These are phyloP conservation scores for Diadumene lineata DNA, from an alignment of 92 coral and sea anemone genomes.

Conservation along the genomic window DNA sequence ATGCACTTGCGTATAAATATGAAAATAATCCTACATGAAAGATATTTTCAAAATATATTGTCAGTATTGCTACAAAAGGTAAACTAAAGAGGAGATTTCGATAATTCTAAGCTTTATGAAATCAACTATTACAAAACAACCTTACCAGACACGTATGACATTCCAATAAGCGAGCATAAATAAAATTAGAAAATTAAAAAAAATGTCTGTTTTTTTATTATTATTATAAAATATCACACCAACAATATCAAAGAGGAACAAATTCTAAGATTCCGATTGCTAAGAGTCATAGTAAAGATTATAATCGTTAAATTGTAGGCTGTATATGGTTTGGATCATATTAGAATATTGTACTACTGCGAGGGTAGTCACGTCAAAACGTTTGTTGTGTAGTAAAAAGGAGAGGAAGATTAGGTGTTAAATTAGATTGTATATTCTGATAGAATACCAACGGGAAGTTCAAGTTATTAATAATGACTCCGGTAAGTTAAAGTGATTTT, in stretches of 20 bases:
- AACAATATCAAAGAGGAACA: neutral
- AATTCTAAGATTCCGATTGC: neutral
- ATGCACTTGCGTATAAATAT: too few species aligned
- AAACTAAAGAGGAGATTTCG: too few species aligned
- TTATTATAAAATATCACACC: too few species aligned
- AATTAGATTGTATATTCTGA: neutral
- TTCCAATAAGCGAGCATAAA: neutral
- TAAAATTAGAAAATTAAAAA: too few species aligned
- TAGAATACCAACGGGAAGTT: neutral
- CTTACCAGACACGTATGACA: neutral
- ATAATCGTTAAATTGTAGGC: neutral
- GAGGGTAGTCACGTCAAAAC: neutral
- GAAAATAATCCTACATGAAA: too few species aligned
- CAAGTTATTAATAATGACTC: neutral
- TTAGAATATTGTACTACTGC: neutral
- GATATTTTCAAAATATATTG: too few species aligned
- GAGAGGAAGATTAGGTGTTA: neutral
- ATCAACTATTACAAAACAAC: too few species aligned
- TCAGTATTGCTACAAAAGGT: too few species aligned
- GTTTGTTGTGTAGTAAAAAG: neutral
- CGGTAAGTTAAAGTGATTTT: neutral
- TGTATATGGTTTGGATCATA: too few species aligned
- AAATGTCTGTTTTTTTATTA: neutral
- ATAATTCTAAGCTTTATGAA: too few species aligned
- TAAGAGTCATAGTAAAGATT: neutral